These are phyloP conservation scores for Colaptes auratus DNA, from an alignment of 2,113 vertebrate genomes.

Conservation along the genomic window DNA sequence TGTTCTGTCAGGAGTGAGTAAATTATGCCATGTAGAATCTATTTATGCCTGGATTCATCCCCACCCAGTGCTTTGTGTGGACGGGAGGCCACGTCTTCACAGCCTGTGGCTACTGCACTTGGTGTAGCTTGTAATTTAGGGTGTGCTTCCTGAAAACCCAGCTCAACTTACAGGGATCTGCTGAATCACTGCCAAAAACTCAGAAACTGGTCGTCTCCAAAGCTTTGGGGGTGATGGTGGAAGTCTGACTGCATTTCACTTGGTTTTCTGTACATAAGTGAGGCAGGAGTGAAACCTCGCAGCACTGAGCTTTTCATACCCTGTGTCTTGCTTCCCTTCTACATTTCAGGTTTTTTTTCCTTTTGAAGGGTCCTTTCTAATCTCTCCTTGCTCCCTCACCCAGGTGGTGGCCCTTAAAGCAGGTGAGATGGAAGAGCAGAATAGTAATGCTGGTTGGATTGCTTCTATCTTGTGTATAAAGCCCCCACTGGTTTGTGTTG, in stretches of 20 bases:
- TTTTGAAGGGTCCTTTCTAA: not conserved
- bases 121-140: not conserved
- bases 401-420: not conserved
- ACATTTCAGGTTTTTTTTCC: not conserved
- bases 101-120: not conserved
- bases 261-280: not conserved
- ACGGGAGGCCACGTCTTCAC: not conserved
- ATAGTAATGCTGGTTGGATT: not conserved
- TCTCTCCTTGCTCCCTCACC: not conserved
- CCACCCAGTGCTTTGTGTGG: not conserved
- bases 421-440: not conserved
- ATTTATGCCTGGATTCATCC: not conserved
- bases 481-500: not conserved
- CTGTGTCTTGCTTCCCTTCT: not conserved
- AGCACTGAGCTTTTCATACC: not conserved
- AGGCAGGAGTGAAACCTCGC: not conserved
- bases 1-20: not conserved
- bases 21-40: not conserved
- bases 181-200: not conserved
- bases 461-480: not conserved
- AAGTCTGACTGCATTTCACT: not conserved
- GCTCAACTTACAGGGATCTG: not conserved
- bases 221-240: not conserved
- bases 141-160: not conserved
- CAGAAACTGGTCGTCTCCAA: not conserved